Percentiles rank a stretch among this genome's conserved stretches.
Evolutionary conservation across 2,797 vertebrate species (phyloP).

Genomic region (Sparus aurata): DNA sequence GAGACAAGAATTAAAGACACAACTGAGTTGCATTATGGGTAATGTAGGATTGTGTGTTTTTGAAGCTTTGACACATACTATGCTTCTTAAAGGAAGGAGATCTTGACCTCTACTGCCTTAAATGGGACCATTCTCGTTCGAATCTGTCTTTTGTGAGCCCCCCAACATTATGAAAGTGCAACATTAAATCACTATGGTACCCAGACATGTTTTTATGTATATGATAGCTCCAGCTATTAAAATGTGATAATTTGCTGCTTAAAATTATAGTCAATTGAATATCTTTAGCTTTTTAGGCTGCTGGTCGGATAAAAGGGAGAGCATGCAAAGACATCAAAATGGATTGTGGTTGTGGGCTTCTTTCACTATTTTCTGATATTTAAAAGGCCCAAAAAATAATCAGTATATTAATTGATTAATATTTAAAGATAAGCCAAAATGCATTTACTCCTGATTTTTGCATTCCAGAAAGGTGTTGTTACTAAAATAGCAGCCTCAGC

Average conservation of each 20-base stretch:
- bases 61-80: not conserved
- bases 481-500: conserved; percentile 63
- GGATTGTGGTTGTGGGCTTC: too few species aligned
- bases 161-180: not conserved
- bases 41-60: conserved; percentile 5
- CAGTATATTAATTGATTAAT: not conserved
- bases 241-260: not conserved
- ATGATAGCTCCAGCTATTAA: not conserved
- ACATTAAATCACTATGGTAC: not conserved
- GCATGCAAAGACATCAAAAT: too few species aligned
- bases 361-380: too few species aligned
- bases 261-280: not conserved
- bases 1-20: not conserved
- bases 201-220: not conserved
- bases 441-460: conserved; percentile 23
- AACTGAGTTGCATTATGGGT: not conserved
- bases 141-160: not conserved
- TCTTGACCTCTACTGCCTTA: not conserved
- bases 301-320: not conserved
- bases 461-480: conserved; percentile 28
- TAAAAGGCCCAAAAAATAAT: not conserved
- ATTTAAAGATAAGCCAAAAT: not conserved
- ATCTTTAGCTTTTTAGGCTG: not conserved
- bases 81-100: not conserved
- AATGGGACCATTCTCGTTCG: not conserved